These are phyloP conservation scores for Latrodectus geometricus DNA, from an alignment of 1,140 invertebrate genomes.

Conservation along the genomic window DNA sequence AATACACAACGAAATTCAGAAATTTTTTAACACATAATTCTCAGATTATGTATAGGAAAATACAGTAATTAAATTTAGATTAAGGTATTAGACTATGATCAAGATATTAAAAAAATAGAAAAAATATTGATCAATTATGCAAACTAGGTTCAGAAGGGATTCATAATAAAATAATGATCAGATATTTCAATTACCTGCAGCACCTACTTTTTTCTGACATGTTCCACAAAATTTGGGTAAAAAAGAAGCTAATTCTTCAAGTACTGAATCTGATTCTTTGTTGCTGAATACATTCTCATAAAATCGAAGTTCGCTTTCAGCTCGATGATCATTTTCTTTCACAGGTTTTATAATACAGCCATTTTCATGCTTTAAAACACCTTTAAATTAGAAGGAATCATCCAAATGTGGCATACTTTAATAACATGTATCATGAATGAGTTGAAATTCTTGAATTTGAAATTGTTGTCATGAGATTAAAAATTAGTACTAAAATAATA, in stretches of 20 bases:
- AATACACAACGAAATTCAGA: not conserved
- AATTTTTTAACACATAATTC: too few species aligned
- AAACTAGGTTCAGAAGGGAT: not conserved
- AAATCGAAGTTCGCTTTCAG: slow-evolving; percentile 49
- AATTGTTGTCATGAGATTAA: not conserved
- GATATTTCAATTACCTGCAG: slow-evolving; percentile 8
- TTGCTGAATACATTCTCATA: slow-evolving; percentile 46
- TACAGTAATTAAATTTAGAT: not conserved
- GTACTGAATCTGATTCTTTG: not conserved
- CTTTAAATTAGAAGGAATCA: not conserved
- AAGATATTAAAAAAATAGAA: not conserved
- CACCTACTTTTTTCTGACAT: slow-evolving; percentile 7
- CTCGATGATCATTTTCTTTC: slow-evolving; percentile 25
- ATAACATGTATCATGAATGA: too few species aligned
- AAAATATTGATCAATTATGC: too few species aligned
- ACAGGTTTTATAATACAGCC: slow-evolving; percentile 59
- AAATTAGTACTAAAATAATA: too few species aligned
- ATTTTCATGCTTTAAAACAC: slow-evolving; percentile 55
- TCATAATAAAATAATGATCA: not conserved
- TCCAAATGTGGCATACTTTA: too few species aligned
- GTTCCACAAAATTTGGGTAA: slow-evolving; percentile 47
- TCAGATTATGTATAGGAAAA: too few species aligned
- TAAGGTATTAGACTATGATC: not conserved
- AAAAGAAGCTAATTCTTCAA: slow-evolving; percentile 13
- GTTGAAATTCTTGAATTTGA: not conserved